Percentiles rank a stretch among this genome's conserved stretches.
phyloP scores from a whole-genome alignment of 2,888 invertebrate genomes.

The Euproctis similis region DNA sequence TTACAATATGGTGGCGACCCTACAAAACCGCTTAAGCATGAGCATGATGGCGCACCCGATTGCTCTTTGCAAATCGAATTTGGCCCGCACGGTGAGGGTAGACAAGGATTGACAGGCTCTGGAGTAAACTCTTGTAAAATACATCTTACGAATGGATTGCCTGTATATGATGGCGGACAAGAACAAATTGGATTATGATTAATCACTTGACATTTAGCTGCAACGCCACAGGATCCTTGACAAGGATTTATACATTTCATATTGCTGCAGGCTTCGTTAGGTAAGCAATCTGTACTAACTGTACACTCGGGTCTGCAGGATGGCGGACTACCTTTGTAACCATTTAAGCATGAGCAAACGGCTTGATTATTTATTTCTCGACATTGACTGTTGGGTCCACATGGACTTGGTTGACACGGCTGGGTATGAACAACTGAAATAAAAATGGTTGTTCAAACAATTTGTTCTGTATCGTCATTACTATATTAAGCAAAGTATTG shows the following conservation, averaged over 20 bases:
- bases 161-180: conserved; percentile 79
- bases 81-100: conserved; percentile 88
- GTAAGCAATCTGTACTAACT: conserved; percentile 83
- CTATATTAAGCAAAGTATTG: too few species aligned
- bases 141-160: conserved; percentile 86
- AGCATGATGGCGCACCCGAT: conserved; percentile 82
- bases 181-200: conserved; percentile 88
- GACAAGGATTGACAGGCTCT: conserved; percentile 79
- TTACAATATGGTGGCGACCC: conserved; percentile 85
- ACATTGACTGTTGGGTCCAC: conserved; percentile 87
- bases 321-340: conserved; percentile 85
- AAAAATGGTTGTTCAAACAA: too few species aligned
- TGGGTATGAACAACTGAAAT: conserved; percentile 47
- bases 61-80: conserved; percentile 82
- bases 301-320: conserved; percentile 86
- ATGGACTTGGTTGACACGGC: conserved; percentile 78
- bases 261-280: conserved; percentile 84
- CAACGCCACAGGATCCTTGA: conserved; percentile 85
- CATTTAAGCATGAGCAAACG: conserved; percentile 81
- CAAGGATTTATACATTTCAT: conserved; percentile 90
- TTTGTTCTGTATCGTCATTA: too few species aligned
- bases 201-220: conserved; percentile 84
- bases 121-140: conserved; percentile 62
- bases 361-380: conserved; percentile 83
- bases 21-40: conserved; percentile 80